Evolutionary conservation across 2,797 vertebrate genomes (phyloP), one percentile per base, ranked within the genome.

Genomic region (Brachyrhaphis roseni): DNA sequence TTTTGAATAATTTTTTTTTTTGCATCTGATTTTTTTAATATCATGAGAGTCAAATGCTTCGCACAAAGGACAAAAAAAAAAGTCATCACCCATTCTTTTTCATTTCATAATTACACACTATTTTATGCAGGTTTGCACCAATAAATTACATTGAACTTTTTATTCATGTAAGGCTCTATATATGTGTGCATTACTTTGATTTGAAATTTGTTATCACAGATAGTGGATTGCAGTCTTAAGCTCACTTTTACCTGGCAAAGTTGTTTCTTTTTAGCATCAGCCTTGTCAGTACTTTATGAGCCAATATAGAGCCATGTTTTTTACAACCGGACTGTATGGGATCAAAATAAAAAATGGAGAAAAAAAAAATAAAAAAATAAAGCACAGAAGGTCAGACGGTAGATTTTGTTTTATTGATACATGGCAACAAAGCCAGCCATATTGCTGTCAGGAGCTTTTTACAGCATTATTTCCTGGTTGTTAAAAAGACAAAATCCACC

Each of bases 271-370:
- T 80, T 59, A 53, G 31, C 80, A 13, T 77, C 80, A 89, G 88
- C 86, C 88, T 87, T 91, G 91, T 83, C 86, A 82, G 77, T 89
- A 85, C 86, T 94, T 94, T 94, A 94, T 84, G 91, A 89, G 85
- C 87, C 91, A 93, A 94, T 94, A 95, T 88, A 76, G 85, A 86
- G 64, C 71, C 73, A 36, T 89, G 88, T 53, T 78, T 88, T 93
- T 91, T 92, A 94, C 87, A 87, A 49, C 88, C 83, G 66, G 78
- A 43, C 1, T 66, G 76, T 78, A 89, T 13, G 8, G 43, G 41
- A 20, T 28, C 41, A 71, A 43, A 71, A 71, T 13, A 45, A 70
- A 70, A 12, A 11, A 62, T 8, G 2, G 26, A 23, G 23, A 10
- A 68, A 72, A 76, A 79, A 76, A 11, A 66, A 23, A 23, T 18